These are phyloP conservation scores for Tetramorium bicarinatum DNA, from an alignment of 2,888 invertebrate genomes.

Conservation along the genomic window DNA sequence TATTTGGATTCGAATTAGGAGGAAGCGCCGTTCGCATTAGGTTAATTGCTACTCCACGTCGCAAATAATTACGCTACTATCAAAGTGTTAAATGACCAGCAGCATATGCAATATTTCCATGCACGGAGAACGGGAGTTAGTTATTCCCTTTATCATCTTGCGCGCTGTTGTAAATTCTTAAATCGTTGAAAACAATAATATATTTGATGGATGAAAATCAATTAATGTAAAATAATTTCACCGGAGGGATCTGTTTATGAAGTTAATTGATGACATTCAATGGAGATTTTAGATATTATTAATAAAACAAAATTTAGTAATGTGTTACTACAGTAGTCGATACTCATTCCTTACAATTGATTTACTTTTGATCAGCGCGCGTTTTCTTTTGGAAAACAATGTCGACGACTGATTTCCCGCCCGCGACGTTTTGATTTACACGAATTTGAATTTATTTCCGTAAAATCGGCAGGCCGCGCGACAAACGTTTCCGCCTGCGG, in stretches of 20 bases:
- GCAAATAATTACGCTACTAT: slow-evolving; percentile 50
- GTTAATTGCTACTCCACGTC: slow-evolving; percentile 50
- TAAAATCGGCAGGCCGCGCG: neutral
- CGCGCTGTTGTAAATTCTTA: neutral
- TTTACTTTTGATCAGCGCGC: neutral
- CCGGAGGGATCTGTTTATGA: neutral
- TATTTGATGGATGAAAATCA: neutral
- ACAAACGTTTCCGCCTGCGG: neutral
- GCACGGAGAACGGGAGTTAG: neutral
- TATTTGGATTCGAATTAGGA: slow-evolving; percentile 43
- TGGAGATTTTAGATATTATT: neutral
- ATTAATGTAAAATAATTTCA: neutral
- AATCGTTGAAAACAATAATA: neutral
- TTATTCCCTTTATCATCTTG: slow-evolving; percentile 3
- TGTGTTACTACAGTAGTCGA: neutral
- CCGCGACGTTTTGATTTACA: slow-evolving; percentile 34
- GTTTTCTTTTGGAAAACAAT: neutral
- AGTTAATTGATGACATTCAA: neutral
- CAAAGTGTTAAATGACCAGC: slow-evolving; percentile 40
- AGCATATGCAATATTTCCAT: neutral
- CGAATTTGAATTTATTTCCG: slow-evolving; percentile 22
- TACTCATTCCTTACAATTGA: neutral
- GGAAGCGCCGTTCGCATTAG: slow-evolving; percentile 40
- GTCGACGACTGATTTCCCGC: neutral
- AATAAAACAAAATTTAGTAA: neutral